A percentile compares a stretch with the other conserved stretches of the same genome.
Conservation (phyloP, 2,888 invertebrate genomes). For the Andrena flavipes region DNA sequence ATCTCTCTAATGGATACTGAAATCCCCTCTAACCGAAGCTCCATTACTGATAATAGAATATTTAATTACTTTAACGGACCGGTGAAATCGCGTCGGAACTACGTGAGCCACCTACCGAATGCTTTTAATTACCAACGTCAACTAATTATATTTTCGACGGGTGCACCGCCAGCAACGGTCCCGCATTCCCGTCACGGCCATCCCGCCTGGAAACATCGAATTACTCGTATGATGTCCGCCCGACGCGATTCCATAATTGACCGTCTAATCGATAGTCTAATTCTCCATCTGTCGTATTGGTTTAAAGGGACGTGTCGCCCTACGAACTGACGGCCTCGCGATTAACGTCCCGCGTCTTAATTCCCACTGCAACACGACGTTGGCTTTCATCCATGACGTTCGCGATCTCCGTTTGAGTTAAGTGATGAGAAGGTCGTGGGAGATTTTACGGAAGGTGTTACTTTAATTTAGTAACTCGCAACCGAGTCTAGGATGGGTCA, state of each 20-base stretch:
- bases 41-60: slow-evolving; percentile 45
- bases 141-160: slow-evolving; percentile 57
- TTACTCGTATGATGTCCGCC: slow-evolving; percentile 58
- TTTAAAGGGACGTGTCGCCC: slow-evolving; percentile 28
- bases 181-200: slow-evolving; percentile 44
- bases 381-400: neutral
- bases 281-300: slow-evolving; percentile 46
- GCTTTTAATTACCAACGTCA: slow-evolving; percentile 57
- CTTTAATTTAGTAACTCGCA: no score
- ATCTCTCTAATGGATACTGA: slow-evolving; percentile 23
- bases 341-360: slow-evolving; percentile 46
- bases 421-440: neutral
- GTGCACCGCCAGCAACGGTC: slow-evolving; percentile 23
- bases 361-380: slow-evolving; percentile 1
- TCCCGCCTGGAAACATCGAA: slow-evolving; percentile 55
- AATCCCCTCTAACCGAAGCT: neutral
- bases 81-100: slow-evolving; percentile 38
- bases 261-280: slow-evolving; percentile 62
- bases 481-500: no score
- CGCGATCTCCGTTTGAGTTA: neutral
- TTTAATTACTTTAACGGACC: slow-evolving; percentile 41
- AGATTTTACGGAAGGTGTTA: neutral
- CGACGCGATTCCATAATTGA: slow-evolving; percentile 59
- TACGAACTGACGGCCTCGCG: slow-evolving; percentile 30
- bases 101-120: slow-evolving; percentile 52